A percentile compares a stretch with the other conserved stretches of the same genome.
These are phyloP conservation scores for Microctenopoma lineatum DNA, from an alignment of 2,797 vertebrate genomes.

Conservation along the genomic window DNA sequence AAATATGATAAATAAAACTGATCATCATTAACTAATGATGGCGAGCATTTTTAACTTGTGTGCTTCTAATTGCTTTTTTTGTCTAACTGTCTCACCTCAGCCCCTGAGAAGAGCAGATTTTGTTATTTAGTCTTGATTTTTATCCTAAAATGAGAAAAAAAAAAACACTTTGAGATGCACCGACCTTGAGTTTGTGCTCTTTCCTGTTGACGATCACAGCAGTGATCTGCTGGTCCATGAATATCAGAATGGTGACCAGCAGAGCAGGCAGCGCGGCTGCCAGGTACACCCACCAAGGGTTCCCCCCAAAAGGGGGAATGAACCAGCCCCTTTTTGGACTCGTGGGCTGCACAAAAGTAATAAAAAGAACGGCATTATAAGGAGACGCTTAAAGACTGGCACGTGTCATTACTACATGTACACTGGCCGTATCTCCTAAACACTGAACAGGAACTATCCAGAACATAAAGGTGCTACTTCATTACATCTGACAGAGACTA, in stretches of 20 bases:
- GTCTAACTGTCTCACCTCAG: too few species aligned
- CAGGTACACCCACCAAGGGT: conserved; percentile 99
- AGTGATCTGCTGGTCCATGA: conserved; percentile 99
- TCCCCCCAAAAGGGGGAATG: conserved; percentile 92
- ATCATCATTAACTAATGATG: too few species aligned
- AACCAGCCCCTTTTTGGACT: conserved; percentile 92
- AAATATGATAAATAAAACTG: background rate
- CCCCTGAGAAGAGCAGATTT: too few species aligned
- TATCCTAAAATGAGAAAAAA: background rate
- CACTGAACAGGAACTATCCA: background rate
- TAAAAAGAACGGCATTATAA: background rate
- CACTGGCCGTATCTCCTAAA: background rate
- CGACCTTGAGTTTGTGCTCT: conserved; percentile 97
- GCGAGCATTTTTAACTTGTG: too few species aligned
- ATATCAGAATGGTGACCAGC: conserved; percentile 97
- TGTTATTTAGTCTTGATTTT: background rate
- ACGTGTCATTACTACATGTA: background rate
- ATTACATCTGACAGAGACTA: conserved; percentile 11
- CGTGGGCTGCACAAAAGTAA: conserved; percentile 86
- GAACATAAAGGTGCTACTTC: background rate
- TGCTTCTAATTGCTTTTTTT: too few species aligned
- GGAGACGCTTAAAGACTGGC: background rate
- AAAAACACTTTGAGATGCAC: conserved; percentile 21
- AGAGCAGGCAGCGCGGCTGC: conserved; percentile 92
- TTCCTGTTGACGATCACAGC: conserved; percentile 99